phyloP scores from a whole-genome alignment of 2,888 invertebrate genomes.

The Erpobdella octoculata region DNA sequence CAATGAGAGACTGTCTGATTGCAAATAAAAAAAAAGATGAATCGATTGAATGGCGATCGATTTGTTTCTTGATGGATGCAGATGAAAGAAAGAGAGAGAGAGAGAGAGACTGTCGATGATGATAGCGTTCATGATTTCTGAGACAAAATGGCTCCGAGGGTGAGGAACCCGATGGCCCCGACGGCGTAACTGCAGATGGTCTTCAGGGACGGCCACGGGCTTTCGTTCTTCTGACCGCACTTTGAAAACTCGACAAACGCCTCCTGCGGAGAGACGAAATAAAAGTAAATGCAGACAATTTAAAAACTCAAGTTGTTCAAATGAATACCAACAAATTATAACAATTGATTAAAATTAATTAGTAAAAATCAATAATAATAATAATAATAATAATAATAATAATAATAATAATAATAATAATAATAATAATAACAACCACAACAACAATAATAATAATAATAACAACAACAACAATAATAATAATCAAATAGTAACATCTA shows the following conservation, averaged over 20 bases:
- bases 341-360: background rate
- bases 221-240: slow-evolving; percentile 34
- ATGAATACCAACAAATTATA: too few relatives aligned
- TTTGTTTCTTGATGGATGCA: too few relatives aligned
- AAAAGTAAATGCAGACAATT: too few relatives aligned
- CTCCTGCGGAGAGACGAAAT: slow-evolving; percentile 37
- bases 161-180: slow-evolving; percentile 47
- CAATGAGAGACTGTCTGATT: too few relatives aligned
- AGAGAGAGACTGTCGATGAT: background rate
- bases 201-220: slow-evolving; percentile 43
- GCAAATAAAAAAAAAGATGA: background rate
- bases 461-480: background rate
- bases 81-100: background rate
- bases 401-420: background rate
- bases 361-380: background rate
- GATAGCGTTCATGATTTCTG: slow-evolving; percentile 38
- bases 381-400: background rate
- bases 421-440: background rate
- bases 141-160: slow-evolving; percentile 46
- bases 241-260: slow-evolving; percentile 47
- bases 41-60: background rate
- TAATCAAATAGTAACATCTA: background rate
- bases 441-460: background rate
- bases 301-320: too few relatives aligned
- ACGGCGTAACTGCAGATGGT: slow-evolving; percentile 43